A percentile compares a stretch with the other conserved stretches of the same genome.
Evolutionary conservation across 2,888 invertebrate genomes (phyloP).

Genomic region (Oxyscelio sp.): DNA sequence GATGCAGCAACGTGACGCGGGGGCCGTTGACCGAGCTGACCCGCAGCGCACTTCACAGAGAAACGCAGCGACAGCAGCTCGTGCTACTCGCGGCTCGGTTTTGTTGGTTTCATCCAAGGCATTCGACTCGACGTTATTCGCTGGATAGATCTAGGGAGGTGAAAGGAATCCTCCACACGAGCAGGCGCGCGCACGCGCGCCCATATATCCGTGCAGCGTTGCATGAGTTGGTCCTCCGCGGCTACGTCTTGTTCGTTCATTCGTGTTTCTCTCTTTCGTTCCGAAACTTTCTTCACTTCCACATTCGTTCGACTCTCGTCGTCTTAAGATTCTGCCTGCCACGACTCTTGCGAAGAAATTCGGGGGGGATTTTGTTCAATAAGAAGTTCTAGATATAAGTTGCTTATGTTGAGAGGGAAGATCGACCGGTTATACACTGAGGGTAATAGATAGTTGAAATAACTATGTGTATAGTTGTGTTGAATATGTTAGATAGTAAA

Average conservation of each 20-base stretch:
- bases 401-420: no score
- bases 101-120: slow-evolving; percentile 74
- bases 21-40: slow-evolving; percentile 76
- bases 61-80: slow-evolving; percentile 74
- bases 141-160: slow-evolving; percentile 70
- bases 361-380: no score
- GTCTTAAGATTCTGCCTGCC: no score
- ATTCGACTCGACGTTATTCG: slow-evolving; percentile 66
- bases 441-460: no score
- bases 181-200: slow-evolving; percentile 33
- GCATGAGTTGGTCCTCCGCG: slow-evolving; percentile 13
- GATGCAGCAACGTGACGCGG: slow-evolving; percentile 60
- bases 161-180: slow-evolving; percentile 73
- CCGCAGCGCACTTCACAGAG: slow-evolving; percentile 74
- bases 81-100: slow-evolving; percentile 73
- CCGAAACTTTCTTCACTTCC: neutral
- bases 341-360: no score
- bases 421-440: no score
- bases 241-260: slow-evolving; percentile 51
- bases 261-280: slow-evolving; percentile 22
- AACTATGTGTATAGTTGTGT: no score
- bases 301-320: neutral
- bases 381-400: no score
- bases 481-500: no score
- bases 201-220: neutral